Evolutionary conservation across 35 echinoderm and acorn worm genomes (phyloP).

Genomic region (Lytechinus pictus): DNA sequence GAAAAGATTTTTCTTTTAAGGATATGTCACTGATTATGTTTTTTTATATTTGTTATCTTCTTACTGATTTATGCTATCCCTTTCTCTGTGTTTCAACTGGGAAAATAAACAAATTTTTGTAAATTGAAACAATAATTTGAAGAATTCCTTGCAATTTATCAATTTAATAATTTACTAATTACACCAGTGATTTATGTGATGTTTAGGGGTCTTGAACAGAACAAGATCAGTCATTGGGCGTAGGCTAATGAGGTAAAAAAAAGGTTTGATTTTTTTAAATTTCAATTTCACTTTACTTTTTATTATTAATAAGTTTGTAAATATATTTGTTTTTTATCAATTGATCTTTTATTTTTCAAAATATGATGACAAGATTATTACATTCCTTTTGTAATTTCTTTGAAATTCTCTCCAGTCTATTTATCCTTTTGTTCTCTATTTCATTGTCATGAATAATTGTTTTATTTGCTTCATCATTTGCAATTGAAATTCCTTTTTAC

Average conservation of each 20-base stretch:
- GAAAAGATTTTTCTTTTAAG: too few species aligned
- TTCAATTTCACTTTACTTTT: background rate
- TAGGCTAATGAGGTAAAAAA: conserved; percentile 88
- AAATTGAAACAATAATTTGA: background rate
- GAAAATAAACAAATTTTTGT: background rate
- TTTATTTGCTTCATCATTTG: too few species aligned
- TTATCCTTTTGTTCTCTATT: too few species aligned
- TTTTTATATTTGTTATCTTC: too few species aligned
- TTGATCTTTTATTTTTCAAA: too few species aligned
- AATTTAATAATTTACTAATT: background rate
- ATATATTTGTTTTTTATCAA: too few species aligned
- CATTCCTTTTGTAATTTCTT: background rate
- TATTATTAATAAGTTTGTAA: too few species aligned
- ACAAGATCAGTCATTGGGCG: conserved; percentile 89
- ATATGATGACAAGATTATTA: too few species aligned
- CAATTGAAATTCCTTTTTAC: too few species aligned
- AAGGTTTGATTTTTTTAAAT: background rate
- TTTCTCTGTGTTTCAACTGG: background rate
- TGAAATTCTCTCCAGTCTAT: background rate
- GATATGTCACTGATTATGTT: too few species aligned
- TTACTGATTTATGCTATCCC: too few species aligned
- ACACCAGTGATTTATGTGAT: background rate
- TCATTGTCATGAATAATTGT: too few species aligned
- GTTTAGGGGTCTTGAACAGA: conserved; percentile 90
- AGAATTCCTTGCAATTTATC: background rate